A percentile compares a stretch with the other conserved stretches of the same genome.
Conservation (phyloP, 2,888 invertebrate species). For the Caprella mutica region DNA sequence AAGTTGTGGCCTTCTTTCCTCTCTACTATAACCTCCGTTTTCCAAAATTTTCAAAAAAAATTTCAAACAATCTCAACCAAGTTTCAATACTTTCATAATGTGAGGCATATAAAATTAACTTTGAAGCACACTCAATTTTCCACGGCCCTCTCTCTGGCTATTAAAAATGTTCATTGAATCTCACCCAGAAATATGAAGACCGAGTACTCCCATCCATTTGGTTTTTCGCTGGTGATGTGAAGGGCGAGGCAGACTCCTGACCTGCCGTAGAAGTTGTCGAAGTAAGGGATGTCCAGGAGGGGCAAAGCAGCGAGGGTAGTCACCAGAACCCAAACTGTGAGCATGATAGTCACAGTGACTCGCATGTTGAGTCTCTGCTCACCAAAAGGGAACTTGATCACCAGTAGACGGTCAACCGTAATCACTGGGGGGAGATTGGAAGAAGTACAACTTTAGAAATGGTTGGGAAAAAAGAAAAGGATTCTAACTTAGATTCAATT, state of each 20-base stretch:
- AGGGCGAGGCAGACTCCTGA: slow-evolving; percentile 47
- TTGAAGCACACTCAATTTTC: too few species aligned
- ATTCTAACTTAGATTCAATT: too few species aligned
- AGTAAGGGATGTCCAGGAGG: slow-evolving; percentile 40
- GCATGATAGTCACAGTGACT: slow-evolving; percentile 39
- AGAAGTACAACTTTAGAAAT: too few species aligned
- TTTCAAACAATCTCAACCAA: too few species aligned
- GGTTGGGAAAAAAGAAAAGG: too few species aligned
- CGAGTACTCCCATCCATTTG: slow-evolving; percentile 47
- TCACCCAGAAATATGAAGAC: slow-evolving; percentile 45
- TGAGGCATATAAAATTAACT: too few species aligned
- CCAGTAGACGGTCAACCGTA: slow-evolving; percentile 41
- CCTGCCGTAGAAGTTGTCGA: slow-evolving; percentile 44
- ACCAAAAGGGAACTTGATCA: slow-evolving; percentile 41
- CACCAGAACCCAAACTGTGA: slow-evolving; percentile 39
- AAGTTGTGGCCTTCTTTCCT: too few species aligned
- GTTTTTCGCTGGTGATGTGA: slow-evolving; percentile 45
- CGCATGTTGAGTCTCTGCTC: slow-evolving; percentile 38
- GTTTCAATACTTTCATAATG: too few species aligned
- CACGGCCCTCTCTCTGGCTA: too few species aligned
- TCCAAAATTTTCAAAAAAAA: too few species aligned
- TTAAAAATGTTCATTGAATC: too few species aligned
- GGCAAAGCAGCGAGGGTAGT: slow-evolving; percentile 40
- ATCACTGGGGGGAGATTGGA: slow-evolving; percentile 38
- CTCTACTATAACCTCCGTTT: too few species aligned